Evolutionary conservation across 2,888 invertebrate species (phyloP).

Genomic region (Ophraella communa): DNA sequence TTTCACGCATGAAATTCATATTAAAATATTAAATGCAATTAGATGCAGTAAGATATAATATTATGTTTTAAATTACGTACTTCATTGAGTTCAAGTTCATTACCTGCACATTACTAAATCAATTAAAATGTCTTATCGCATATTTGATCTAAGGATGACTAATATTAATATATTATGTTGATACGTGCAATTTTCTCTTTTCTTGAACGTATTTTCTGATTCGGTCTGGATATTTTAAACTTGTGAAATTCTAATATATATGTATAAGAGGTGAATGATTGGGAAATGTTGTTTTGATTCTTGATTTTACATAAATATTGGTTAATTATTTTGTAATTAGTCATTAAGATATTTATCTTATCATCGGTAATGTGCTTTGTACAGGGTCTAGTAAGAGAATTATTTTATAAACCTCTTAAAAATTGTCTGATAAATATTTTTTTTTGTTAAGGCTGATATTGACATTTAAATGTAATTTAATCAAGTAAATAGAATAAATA

Average conservation of each 20-base stretch:
- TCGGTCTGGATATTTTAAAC: slow-evolving; percentile 15
- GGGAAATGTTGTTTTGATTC: neutral
- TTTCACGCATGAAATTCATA: no score
- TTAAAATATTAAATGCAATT: no score
- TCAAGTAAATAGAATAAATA: no score
- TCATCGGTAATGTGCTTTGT: no score
- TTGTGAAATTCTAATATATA: slow-evolving; percentile 8
- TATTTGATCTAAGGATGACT: neutral
- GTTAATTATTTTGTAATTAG: neutral
- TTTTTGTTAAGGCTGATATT: no score
- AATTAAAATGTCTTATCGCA: neutral
- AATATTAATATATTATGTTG: neutral
- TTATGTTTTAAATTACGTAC: no score
- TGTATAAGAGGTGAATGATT: neutral
- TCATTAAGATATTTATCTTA: neutral
- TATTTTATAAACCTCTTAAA: no score
- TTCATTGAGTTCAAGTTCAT: neutral
- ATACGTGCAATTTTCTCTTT: neutral
- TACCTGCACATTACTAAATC: no score
- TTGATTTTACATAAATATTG: neutral
- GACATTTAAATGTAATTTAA: no score
- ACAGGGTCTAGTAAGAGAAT: no score
- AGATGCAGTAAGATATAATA: no score
- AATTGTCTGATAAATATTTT: no score
- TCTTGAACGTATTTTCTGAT: slow-evolving; percentile 10